These are phyloP conservation scores for Bombylius discolor DNA, from an alignment of 2,888 invertebrate species.

Conservation along the genomic window DNA sequence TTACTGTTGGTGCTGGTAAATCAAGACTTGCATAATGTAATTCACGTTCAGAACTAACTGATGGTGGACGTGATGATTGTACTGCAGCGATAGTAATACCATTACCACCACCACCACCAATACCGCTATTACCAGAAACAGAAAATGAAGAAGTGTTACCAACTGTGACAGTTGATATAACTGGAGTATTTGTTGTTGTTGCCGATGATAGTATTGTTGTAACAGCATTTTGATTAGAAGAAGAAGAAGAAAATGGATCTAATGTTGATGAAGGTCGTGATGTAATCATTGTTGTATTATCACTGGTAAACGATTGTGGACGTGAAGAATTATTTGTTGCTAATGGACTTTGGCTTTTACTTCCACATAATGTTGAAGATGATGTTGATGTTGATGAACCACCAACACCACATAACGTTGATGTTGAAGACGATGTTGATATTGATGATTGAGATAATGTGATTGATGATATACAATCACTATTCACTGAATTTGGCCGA, in stretches of 20 bases:
- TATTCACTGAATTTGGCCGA: slow-evolving; percentile 24
- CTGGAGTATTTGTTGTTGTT: too few species aligned
- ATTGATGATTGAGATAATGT: slow-evolving; percentile 3
- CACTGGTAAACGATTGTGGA: slow-evolving; percentile 14
- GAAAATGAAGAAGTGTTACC: too few species aligned
- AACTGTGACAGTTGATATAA: too few species aligned
- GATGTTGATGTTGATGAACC: slow-evolving; percentile 14
- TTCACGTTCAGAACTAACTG: slow-evolving; percentile 35
- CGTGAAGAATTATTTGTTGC: slow-evolving; percentile 6
- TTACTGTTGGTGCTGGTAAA: slow-evolving; percentile 31
- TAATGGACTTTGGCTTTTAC: slow-evolving; percentile 17
- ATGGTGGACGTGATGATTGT: slow-evolving; percentile 25
- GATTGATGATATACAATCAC: slow-evolving; percentile 16
- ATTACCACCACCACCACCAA: background rate
- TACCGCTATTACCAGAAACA: too few species aligned
- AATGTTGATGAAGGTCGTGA: slow-evolving; percentile 17
- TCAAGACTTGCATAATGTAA: slow-evolving; percentile 56
- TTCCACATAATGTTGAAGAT: slow-evolving; percentile 17
- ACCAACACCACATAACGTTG: slow-evolving; percentile 15
- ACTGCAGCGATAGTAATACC: background rate
- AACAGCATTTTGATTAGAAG: slow-evolving; percentile 8
- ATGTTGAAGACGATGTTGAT: slow-evolving; percentile 21
- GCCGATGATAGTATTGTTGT: too few species aligned
- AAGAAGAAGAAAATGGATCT: background rate
- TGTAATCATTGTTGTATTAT: slow-evolving; percentile 11